Conservation (phyloP, 2,888 invertebrate genomes). For the Boloria euphrosyne region DNA sequence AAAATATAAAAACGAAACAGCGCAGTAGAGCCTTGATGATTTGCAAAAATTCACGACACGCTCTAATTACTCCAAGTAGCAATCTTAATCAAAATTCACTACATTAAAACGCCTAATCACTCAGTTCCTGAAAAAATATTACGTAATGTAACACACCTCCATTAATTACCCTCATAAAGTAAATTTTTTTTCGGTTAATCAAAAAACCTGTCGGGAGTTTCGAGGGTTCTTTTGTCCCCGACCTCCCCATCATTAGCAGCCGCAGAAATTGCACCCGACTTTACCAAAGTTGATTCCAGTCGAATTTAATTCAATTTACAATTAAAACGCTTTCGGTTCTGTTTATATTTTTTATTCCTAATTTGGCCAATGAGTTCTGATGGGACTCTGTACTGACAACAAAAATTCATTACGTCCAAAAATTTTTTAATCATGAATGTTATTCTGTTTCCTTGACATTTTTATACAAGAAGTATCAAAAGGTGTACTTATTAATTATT, state of each 20-base stretch:
- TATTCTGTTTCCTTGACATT: constrained; percentile 11
- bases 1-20: constrained; percentile 6
- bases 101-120: constrained; percentile 52
- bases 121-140: constrained; percentile 43
- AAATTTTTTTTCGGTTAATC: constrained; percentile 66
- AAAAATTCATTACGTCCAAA: constrained; percentile 25
- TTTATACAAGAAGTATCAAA: constrained; percentile 13
- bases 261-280: constrained; percentile 53
- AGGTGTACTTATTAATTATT: constrained; percentile 24
- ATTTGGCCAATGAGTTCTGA: constrained; percentile 54
- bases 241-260: constrained; percentile 62
- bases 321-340: constrained; percentile 72
- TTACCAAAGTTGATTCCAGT: constrained; percentile 65
- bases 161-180: constrained; percentile 64
- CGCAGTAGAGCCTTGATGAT: constrained; percentile 15
- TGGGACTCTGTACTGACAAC: constrained; percentile 12
- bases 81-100: constrained; percentile 46
- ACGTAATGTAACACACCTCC: constrained; percentile 55
- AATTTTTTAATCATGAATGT: constrained; percentile 18
- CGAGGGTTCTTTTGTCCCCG: constrained; percentile 49
- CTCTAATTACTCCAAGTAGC: constrained; percentile 37
- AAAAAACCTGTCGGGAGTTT: constrained; percentile 66
- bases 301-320: constrained; percentile 78
- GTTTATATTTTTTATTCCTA: constrained; percentile 71
- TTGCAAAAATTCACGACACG: constrained; percentile 20